Evolutionary conservation across 2,797 vertebrate genomes (phyloP), one percentile per base, ranked within the genome.

Genomic region (Sebastes oblongus): DNA sequence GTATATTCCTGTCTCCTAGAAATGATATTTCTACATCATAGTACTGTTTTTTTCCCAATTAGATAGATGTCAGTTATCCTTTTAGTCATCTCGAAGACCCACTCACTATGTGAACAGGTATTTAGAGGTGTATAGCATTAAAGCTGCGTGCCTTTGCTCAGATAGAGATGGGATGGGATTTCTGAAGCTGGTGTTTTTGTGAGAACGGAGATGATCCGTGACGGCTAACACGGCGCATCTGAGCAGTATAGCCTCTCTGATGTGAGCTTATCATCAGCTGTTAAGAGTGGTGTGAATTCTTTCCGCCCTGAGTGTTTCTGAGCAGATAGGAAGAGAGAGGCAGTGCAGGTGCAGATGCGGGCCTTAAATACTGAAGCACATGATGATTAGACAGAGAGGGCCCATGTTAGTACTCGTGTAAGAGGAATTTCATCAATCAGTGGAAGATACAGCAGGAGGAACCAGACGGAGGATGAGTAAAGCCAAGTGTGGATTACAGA

Each of bases 201-300:
- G 65, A 71, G 84, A 80, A 59, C 2, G n/a, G 69, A 81, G 74
- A 70, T 78, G 83, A 88, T 84, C 84, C 71, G 4, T 88, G 86
- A 86, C 84, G 16, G 69, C 72, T 42, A 72, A 83, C 86, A 73
- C 39, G 0, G 62, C 62, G 66, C 75, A 61, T 66, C 80, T 59
- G 59, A 78, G 66, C 29, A 32, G 10, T 72, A 36, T 32, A 52
- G 73, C 56, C 29, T 32, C 71, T 84, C 76, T 89, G 88, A 94
- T 92, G 75, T 86, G 83, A 89, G 89, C 90, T 93, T 94, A 90
- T 95, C 92, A 93, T 91, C 89, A 82, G 88, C 91, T 93, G 82
- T 88, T 88, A 87, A 92, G 58, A 86, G 79, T 27, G 1, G 36
- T 75, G 80, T 84, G 91, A 86, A 92, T 94, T 92, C 91, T 78